Evolutionary conservation across 2,888 invertebrate species (phyloP).

Genomic region (Gortyna flavago): DNA sequence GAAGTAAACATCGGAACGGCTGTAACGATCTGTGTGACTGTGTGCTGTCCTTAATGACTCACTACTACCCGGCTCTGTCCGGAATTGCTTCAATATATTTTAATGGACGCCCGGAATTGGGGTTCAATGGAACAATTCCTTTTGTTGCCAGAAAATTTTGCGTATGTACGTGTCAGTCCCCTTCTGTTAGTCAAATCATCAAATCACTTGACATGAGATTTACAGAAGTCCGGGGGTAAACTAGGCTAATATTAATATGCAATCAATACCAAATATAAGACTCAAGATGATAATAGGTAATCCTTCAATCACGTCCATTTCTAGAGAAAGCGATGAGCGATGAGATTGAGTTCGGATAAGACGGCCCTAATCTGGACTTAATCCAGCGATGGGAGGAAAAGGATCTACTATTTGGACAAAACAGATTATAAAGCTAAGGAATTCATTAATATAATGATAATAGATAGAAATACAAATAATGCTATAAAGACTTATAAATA

Average conservation of each 20-base stretch:
- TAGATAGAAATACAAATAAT: not conserved
- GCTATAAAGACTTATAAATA: not conserved
- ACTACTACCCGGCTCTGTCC: constrained; percentile 33
- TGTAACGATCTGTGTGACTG: constrained; percentile 36
- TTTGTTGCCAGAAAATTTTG: constrained; percentile 1
- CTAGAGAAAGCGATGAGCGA: not conserved
- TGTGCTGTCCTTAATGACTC: constrained; percentile 51
- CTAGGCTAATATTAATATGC: not conserved
- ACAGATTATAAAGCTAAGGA: not conserved
- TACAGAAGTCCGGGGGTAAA: not conserved
- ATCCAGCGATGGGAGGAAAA: constrained; percentile 5
- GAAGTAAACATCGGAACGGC: constrained; percentile 27
- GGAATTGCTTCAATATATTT: constrained; percentile 51
- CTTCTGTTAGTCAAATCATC: not conserved
- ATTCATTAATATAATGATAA: not conserved
- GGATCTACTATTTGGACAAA: constrained; percentile 10
- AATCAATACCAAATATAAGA: constrained; percentile 2
- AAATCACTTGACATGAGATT: not conserved
- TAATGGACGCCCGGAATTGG: constrained; percentile 48
- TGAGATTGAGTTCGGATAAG: constrained; percentile 37
- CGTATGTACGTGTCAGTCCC: not conserved
- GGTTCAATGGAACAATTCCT: constrained; percentile 13
- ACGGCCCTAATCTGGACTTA: constrained; percentile 22
- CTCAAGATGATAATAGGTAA: constrained; percentile 11
- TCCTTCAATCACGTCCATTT: constrained; percentile 19